A percentile compares a stretch with the other conserved stretches of the same genome.
Evolutionary conservation across 2,113 vertebrate species (phyloP).

Genomic region (Diglossa brunneiventris): DNA sequence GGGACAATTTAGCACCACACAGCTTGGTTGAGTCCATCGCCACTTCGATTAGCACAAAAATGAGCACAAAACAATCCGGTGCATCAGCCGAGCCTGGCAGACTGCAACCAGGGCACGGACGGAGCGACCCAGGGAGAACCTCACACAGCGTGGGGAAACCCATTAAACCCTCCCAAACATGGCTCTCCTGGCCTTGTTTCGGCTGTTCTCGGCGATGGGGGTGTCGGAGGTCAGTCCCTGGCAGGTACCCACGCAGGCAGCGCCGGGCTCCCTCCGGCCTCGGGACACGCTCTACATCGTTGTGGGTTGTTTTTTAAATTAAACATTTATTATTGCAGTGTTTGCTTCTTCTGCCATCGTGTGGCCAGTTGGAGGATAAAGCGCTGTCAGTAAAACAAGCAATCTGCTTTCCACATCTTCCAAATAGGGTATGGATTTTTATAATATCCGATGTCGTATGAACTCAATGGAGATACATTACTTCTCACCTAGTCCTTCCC

Average conservation of each 20-base stretch:
- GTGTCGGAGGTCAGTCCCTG: not conserved
- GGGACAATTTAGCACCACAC: not conserved
- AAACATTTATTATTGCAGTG: rapidly evolving
- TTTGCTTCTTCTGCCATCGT: constrained; percentile 49
- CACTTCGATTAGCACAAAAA: not conserved
- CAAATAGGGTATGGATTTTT: not conserved
- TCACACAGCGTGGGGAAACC: rapidly evolving
- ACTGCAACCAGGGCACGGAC: not conserved
- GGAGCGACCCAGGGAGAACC: rapidly evolving
- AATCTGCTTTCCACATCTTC: rapidly evolving
- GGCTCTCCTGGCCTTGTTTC: not conserved
- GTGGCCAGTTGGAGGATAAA: not conserved
- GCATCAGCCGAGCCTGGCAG: not conserved
- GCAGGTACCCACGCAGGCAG: not conserved
- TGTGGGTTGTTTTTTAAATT: too few relatives aligned
- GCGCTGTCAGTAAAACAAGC: rapidly evolving
- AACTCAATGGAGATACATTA: not conserved
- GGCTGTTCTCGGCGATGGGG: rapidly evolving
- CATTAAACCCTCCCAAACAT: not conserved
- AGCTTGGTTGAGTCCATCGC: not conserved
- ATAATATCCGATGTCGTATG: rapidly evolving
- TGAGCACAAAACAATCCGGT: not conserved
- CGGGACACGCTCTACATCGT: rapidly evolving
- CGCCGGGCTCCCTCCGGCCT: not conserved
- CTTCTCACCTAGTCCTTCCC: not conserved